Evolutionary conservation across 2,113 vertebrate species (phyloP).

Genomic region (Syngnathus scovelli): DNA sequence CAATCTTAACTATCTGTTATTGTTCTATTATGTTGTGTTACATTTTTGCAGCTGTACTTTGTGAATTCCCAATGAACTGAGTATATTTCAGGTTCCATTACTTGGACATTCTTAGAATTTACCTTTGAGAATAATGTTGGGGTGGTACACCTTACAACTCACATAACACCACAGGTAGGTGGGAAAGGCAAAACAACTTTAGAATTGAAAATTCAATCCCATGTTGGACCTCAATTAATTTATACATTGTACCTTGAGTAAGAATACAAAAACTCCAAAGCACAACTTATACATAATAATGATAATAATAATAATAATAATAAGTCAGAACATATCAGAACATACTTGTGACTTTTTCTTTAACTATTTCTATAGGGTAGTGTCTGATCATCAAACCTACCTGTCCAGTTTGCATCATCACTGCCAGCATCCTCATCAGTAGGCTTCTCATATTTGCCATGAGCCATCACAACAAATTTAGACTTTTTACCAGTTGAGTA

Average conservation of each 20-base stretch:
- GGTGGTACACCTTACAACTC: neutral
- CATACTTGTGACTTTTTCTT: neutral
- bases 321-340: neutral
- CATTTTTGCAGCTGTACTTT: neutral
- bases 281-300: neutral
- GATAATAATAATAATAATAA: neutral
- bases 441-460: constrained; percentile 90
- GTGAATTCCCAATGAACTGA: no score
- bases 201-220: neutral
- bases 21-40: neutral
- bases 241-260: neutral
- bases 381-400: constrained; percentile 39
- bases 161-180: neutral
- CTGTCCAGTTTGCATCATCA: constrained; percentile 43
- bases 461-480: constrained; percentile 83
- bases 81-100: no score
- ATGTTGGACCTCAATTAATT: neutral
- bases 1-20: neutral
- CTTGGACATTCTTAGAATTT: no score
- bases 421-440: constrained; percentile 54
- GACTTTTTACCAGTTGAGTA: constrained; percentile 72
- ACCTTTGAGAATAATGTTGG: no score
- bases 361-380: neutral
- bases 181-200: neutral
- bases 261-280: neutral